Evolutionary conservation across 2,113 vertebrate species (phyloP).

Genomic region (Anser brachyrhynchus): DNA sequence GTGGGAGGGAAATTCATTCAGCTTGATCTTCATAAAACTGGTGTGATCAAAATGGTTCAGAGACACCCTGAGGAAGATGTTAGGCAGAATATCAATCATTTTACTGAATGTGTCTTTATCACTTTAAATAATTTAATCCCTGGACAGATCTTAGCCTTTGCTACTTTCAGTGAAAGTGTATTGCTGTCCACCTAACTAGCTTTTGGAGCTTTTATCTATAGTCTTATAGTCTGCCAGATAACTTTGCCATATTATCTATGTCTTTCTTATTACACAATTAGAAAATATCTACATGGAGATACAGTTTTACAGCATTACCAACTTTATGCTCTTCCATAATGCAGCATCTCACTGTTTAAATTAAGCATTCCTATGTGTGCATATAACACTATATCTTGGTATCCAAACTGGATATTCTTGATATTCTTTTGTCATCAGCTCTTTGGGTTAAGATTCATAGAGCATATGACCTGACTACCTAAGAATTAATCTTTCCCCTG

Average conservation of each 20-base stretch:
- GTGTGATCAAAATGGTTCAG: background rate
- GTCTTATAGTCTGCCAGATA: background rate
- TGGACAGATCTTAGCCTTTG: background rate
- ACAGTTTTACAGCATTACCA: background rate
- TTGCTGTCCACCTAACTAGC: background rate
- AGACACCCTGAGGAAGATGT: background rate
- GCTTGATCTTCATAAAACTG: background rate
- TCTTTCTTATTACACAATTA: background rate
- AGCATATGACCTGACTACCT: background rate
- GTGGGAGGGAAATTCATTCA: background rate
- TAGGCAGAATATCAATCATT: background rate
- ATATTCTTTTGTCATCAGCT: background rate
- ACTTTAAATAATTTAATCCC: background rate
- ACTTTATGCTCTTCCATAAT: background rate
- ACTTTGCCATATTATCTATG: background rate
- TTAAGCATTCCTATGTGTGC: background rate
- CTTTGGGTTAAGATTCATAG: background rate
- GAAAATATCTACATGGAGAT: background rate
- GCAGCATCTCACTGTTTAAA: background rate
- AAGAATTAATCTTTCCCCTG: background rate
- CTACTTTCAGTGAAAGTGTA: background rate
- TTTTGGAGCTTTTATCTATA: background rate
- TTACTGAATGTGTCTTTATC: accelerated
- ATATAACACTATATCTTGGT: background rate
- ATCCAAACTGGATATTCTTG: background rate